These are phyloP conservation scores for Chymomyza amoena DNA, from an alignment of 2,888 invertebrate species.

Conservation along the genomic window DNA sequence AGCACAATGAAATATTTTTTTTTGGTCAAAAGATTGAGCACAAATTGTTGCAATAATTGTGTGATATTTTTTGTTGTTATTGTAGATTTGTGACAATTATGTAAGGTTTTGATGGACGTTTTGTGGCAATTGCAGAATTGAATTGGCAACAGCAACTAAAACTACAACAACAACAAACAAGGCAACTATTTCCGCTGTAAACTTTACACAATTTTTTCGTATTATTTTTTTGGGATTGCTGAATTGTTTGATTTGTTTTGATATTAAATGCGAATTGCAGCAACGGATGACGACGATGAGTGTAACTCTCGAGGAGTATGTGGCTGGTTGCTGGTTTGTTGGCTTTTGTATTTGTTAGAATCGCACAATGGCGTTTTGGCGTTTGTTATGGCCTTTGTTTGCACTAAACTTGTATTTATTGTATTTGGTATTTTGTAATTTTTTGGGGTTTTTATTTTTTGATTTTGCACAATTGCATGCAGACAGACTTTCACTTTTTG, in stretches of 20 bases:
- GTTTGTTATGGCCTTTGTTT: not conserved
- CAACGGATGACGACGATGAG: slow-evolving; percentile 8
- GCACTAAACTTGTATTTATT: slow-evolving; percentile 3
- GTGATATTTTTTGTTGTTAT: slow-evolving; percentile 51
- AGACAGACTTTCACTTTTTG: slow-evolving; percentile 15
- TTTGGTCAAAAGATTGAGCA: slow-evolving; percentile 24
- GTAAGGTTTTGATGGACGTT: slow-evolving; percentile 44
- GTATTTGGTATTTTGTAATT: not conserved
- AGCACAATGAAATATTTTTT: not conserved
- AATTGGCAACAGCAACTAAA: slow-evolving; percentile 40
- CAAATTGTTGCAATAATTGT: slow-evolving; percentile 66
- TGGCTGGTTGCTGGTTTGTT: slow-evolving; percentile 30
- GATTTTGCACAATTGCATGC: slow-evolving; percentile 13
- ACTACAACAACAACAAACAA: not conserved
- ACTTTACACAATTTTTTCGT: slow-evolving; percentile 47
- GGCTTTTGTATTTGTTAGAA: slow-evolving; percentile 47
- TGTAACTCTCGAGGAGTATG: slow-evolving; percentile 22
- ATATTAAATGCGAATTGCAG: slow-evolving; percentile 4
- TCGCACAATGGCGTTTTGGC: slow-evolving; percentile 58
- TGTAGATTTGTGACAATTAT: slow-evolving; percentile 59
- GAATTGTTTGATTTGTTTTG: slow-evolving; percentile 43
- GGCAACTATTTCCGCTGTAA: slow-evolving; percentile 29
- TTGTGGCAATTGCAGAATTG: slow-evolving; percentile 59
- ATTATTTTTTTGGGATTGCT: too few species aligned
- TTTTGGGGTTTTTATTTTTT: slow-evolving; percentile 40